Percentiles rank a stretch among this genome's conserved stretches.
phyloP scores from a whole-genome alignment of 2,797 vertebrate genomes.

The Cygnus olor region DNA sequence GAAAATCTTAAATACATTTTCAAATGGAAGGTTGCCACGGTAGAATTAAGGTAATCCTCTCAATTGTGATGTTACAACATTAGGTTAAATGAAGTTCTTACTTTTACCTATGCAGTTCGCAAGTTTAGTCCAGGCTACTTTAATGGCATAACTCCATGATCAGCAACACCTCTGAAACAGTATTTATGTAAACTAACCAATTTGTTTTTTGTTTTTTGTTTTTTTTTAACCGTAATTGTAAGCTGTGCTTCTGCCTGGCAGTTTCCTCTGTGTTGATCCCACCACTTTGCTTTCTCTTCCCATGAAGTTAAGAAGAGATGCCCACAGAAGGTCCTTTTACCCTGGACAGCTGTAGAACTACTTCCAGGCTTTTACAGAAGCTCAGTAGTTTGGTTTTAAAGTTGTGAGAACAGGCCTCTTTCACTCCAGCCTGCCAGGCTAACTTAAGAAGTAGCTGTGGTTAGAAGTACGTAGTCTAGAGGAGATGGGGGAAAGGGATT shows the following conservation, averaged over 20 bases:
- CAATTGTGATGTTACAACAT: background rate
- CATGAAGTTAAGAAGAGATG: background rate
- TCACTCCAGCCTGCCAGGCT: background rate
- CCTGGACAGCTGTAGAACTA: background rate
- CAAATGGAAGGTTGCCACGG: background rate
- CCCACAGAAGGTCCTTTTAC: background rate
- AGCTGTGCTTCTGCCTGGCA: background rate
- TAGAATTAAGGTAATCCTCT: background rate
- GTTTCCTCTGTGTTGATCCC: background rate
- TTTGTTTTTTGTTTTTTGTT: background rate
- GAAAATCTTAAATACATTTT: background rate
- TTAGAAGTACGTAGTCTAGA: background rate
- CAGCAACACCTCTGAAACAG: background rate
- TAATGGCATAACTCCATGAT: fast-evolving
- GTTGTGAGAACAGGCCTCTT: background rate
- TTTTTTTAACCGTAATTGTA: background rate
- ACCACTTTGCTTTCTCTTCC: background rate
- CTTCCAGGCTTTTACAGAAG: background rate
- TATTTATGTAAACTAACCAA: background rate
- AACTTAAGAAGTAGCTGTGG: no score
- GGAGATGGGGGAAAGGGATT: background rate
- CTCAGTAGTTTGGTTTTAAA: background rate
- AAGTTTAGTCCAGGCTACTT: background rate
- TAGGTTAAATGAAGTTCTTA: background rate
- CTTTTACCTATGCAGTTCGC: background rate